phyloP scores from a whole-genome alignment of 2,888 invertebrate genomes.

The Chymomyza caudatula region DNA sequence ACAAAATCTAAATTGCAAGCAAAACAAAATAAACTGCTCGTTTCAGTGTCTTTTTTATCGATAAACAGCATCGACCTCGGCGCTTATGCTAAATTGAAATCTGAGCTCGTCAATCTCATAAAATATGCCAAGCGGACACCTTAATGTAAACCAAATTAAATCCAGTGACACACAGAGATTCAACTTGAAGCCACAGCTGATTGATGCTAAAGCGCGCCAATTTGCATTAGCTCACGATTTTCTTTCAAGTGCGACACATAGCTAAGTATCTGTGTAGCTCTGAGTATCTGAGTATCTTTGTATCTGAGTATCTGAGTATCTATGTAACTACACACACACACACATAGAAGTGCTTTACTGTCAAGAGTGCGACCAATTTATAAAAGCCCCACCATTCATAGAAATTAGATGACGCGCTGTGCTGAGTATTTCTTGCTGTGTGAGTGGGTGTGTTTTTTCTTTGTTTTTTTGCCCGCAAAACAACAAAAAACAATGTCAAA shows the following conservation, averaged over 20 bases:
- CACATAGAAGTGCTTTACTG: not conserved
- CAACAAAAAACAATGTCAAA: constrained; percentile 8
- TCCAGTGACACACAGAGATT: not conserved
- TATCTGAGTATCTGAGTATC: not conserved
- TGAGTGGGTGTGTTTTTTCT: constrained; percentile 26
- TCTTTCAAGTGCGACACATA: constrained; percentile 43
- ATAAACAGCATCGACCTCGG: constrained; percentile 43
- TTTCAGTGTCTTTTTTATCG: constrained; percentile 16
- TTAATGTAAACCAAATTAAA: constrained; percentile 1
- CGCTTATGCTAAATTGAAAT: constrained; percentile 45
- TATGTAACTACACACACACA: not conserved
- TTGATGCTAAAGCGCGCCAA: constrained; percentile 47
- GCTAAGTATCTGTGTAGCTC: too few species aligned
- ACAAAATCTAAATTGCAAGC: not conserved
- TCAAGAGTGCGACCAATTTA: constrained; percentile 50
- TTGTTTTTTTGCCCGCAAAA: constrained; percentile 1
- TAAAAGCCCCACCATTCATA: constrained; percentile 67
- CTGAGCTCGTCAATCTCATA: constrained; percentile 57
- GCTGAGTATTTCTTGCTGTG: constrained; percentile 8
- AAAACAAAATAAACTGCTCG: not conserved
- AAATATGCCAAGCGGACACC: constrained; percentile 41
- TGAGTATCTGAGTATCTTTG: constrained; percentile 30
- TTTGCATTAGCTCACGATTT: constrained; percentile 65
- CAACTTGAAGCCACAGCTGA: constrained; percentile 32
- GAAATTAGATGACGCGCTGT: constrained; percentile 58